Conservation (phyloP, 2,113 vertebrate genomes). For the Lichenostomus cassidix region DNA sequence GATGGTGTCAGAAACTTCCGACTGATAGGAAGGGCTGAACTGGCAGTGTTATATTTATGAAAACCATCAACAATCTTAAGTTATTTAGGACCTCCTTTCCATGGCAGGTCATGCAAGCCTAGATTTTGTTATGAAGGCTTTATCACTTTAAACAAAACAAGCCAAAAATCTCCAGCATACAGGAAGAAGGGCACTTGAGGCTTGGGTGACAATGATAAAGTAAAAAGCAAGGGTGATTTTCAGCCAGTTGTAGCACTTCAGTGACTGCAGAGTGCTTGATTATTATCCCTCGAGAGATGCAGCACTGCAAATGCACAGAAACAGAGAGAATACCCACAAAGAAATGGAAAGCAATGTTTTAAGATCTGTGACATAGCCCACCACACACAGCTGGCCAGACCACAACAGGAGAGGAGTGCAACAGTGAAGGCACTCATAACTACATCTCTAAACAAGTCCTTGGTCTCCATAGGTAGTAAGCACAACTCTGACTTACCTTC, state of each 20-base stretch:
- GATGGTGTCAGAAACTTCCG: not conserved
- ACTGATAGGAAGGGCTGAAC: not conserved
- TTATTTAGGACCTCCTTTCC: not conserved
- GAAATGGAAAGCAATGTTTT: not conserved
- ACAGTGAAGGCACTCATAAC: not conserved
- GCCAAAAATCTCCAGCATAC: not conserved
- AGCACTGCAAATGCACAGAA: not conserved
- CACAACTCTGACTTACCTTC: not conserved
- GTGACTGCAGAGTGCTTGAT: not conserved
- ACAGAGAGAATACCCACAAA: not conserved
- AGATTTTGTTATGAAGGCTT: not conserved
- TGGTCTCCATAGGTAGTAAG: not conserved
- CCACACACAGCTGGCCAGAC: not conserved
- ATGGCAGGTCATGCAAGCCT: not conserved
- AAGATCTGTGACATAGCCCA: not conserved
- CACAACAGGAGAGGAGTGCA: not conserved
- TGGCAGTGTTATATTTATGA: not conserved
- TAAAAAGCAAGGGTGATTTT: not conserved
- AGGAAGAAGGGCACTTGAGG: not conserved
- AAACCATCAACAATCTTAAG: not conserved
- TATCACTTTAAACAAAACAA: not conserved
- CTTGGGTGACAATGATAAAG: not conserved
- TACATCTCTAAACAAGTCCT: not conserved
- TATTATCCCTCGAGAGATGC: not conserved
- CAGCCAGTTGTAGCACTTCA: not conserved